Percentiles rank a stretch among this genome's conserved stretches.
Conservation (phyloP, 2,113 vertebrate genomes). For the Hyperoodon ampullatus region DNA sequence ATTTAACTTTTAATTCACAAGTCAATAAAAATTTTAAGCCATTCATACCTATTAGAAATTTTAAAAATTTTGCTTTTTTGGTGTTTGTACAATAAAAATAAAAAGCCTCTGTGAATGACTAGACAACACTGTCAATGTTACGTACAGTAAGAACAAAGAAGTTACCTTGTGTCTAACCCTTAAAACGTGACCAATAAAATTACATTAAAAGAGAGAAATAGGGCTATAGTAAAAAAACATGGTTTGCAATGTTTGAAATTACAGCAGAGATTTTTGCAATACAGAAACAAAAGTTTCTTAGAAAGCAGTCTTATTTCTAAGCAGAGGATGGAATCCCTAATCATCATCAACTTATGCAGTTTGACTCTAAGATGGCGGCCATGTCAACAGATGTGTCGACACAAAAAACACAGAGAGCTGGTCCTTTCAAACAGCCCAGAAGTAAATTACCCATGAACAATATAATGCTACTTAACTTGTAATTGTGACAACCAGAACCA, state of each 20-base stretch:
- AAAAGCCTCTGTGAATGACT: constrained; percentile 2
- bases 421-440: background rate
- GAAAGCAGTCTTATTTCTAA: constrained; percentile 25
- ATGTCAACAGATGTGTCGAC: constrained; percentile 31
- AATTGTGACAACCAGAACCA: constrained; percentile 50
- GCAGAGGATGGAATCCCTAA: background rate
- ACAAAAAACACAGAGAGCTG: constrained; percentile 32
- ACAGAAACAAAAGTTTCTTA: constrained; percentile 1
- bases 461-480: constrained; percentile 40
- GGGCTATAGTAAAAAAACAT: background rate
- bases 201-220: background rate
- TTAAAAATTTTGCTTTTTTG: constrained; percentile 59
- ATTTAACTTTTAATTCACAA: background rate
- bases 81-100: constrained; percentile 35
- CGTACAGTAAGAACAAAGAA: background rate
- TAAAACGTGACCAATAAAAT: background rate
- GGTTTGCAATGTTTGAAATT: background rate
- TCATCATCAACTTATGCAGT: background rate
- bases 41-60: background rate
- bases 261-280: background rate
- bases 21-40: background rate
- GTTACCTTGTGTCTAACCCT: constrained; percentile 3
- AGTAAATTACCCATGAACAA: constrained; percentile 50
- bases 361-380: background rate
- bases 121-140: constrained; percentile 35